A percentile compares a stretch with the other conserved stretches of the same genome.
These are phyloP conservation scores for Apamea anceps DNA, from an alignment of 2,888 invertebrate species.

Conservation along the genomic window DNA sequence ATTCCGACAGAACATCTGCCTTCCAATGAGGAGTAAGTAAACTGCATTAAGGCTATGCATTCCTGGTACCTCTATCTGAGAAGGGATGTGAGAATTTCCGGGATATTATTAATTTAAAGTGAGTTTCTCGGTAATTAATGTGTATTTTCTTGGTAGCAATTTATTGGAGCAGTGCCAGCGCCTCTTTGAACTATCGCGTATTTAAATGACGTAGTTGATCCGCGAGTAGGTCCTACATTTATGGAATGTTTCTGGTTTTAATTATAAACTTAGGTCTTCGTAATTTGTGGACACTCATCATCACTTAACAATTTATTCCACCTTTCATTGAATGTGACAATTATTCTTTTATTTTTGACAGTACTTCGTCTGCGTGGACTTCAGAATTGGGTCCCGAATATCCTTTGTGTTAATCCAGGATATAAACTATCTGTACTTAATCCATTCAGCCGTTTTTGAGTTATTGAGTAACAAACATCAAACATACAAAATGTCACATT, in stretches of 20 bases:
- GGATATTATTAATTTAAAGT: slow-evolving; percentile 22
- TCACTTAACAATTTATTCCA: too few relatives aligned
- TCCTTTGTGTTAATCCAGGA: not conserved
- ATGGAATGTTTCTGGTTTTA: slow-evolving; percentile 23
- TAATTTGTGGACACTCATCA: not conserved
- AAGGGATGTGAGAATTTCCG: slow-evolving; percentile 32
- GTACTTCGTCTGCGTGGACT: not conserved
- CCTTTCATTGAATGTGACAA: not conserved
- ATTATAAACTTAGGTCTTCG: not conserved
- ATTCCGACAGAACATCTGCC: slow-evolving; percentile 11
- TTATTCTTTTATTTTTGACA: not conserved
- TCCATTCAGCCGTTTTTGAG: not conserved
- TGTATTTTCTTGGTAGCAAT: slow-evolving; percentile 23
- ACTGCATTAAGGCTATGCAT: slow-evolving; percentile 26
- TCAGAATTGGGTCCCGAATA: not conserved
- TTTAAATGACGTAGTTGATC: slow-evolving; percentile 21
- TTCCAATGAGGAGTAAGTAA: slow-evolving; percentile 22
- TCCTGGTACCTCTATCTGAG: slow-evolving; percentile 30
- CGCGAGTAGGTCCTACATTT: slow-evolving; percentile 2
- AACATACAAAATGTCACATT: not conserved
- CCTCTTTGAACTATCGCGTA: slow-evolving; percentile 34
- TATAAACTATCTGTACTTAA: not conserved
- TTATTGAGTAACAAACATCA: too few relatives aligned
- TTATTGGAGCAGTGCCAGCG: slow-evolving; percentile 38
- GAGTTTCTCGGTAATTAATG: slow-evolving; percentile 43